phyloP scores from a whole-genome alignment of 1,140 invertebrate genomes.

The Zaprionus kolodkinae region DNA sequence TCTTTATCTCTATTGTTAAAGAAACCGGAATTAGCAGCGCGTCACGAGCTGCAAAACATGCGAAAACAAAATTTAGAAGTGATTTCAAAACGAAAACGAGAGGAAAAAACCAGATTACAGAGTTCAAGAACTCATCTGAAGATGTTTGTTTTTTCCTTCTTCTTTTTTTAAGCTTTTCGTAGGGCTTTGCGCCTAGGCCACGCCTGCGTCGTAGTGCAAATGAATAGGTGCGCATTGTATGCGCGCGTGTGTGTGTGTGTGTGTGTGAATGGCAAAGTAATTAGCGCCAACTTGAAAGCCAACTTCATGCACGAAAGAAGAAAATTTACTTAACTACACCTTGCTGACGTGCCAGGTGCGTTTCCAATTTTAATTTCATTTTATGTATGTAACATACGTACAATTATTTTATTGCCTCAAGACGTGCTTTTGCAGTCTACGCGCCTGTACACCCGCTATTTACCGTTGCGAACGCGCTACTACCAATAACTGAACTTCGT shows the following conservation, averaged over 20 bases:
- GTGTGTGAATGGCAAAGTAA: constrained; percentile 30
- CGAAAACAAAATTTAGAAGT: constrained; percentile 46
- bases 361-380: constrained; percentile 1
- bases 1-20: constrained; percentile 24
- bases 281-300: constrained; percentile 45
- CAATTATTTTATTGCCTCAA: constrained; percentile 24
- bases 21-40: constrained; percentile 68
- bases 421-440: constrained; percentile 21
- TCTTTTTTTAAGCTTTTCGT: neutral
- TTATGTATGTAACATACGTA: constrained; percentile 18
- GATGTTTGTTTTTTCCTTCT: neutral
- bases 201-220: constrained; percentile 58
- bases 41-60: constrained; percentile 62
- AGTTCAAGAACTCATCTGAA: constrained; percentile 44
- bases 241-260: constrained; percentile 32
- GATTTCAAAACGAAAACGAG: constrained; percentile 57
- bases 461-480: constrained; percentile 42
- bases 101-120: constrained; percentile 62
- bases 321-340: constrained; percentile 12
- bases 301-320: constrained; percentile 8
- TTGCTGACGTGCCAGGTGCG: constrained; percentile 16
- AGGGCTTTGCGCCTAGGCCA: constrained; percentile 24
- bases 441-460: neutral
- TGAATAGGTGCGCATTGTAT: constrained; percentile 14
- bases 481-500: constrained; percentile 49